Percentiles rank a stretch among this genome's conserved stretches.
Conservation (phyloP, 2,888 invertebrate species). For the Coelinius sp. region DNA sequence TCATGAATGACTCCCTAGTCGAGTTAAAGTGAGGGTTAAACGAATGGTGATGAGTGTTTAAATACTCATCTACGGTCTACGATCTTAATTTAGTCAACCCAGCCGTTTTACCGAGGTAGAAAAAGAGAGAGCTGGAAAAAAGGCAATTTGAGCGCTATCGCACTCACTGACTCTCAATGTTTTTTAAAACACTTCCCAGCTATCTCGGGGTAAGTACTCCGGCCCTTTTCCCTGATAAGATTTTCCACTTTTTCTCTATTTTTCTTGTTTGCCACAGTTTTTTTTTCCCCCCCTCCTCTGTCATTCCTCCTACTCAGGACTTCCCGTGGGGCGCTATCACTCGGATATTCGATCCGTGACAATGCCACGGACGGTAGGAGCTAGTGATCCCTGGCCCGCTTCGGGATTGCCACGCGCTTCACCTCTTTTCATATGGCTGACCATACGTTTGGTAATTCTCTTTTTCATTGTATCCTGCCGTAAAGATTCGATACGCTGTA, state of each 20-base stretch:
- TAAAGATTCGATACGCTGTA: background rate
- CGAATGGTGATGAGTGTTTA: constrained; percentile 26
- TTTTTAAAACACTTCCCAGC: constrained; percentile 24
- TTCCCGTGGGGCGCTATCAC: constrained; percentile 29
- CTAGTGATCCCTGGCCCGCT: background rate
- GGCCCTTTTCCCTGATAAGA: constrained; percentile 23
- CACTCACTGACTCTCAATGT: constrained; percentile 12
- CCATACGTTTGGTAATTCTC: constrained; percentile 43
- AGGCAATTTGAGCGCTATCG: constrained; percentile 6
- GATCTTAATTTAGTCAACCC: constrained; percentile 22
- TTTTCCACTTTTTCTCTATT: constrained; percentile 3
- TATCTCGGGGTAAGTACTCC: constrained; percentile 28
- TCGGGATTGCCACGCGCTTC: constrained; percentile 19
- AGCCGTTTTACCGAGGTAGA: background rate
- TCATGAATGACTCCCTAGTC: background rate
- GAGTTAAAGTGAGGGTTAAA: constrained; percentile 3
- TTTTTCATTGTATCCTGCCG: background rate
- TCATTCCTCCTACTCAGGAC: background rate
- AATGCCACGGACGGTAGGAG: constrained; percentile 22
- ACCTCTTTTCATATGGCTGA: constrained; percentile 33
- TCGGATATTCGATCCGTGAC: constrained; percentile 31
- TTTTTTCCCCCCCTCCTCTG: background rate
- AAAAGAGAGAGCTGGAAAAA: background rate
- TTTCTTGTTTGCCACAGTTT: background rate
- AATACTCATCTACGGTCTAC: constrained; percentile 3